These are phyloP conservation scores for Nerophis ophidion DNA, from an alignment of 2,113 vertebrate species.

Conservation along the genomic window DNA sequence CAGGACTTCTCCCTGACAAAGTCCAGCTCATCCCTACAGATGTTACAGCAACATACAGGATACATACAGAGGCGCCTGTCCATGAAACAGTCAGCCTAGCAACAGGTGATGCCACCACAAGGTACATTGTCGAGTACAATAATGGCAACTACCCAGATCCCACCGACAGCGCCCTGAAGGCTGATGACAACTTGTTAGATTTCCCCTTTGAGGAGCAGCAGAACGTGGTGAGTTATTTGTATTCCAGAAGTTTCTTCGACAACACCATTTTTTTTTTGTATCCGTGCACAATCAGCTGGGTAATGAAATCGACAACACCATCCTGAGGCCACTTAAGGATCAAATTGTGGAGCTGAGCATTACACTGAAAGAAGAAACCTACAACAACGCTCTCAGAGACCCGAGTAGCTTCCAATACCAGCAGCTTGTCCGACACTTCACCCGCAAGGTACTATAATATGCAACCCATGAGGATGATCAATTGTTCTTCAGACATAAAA, in stretches of 20 bases:
- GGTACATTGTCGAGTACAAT: slow-evolving; percentile 47
- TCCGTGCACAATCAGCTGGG: slow-evolving; percentile 67
- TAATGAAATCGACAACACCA: slow-evolving; percentile 79
- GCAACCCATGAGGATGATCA: not conserved
- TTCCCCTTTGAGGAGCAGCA: slow-evolving; percentile 37
- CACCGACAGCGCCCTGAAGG: not conserved
- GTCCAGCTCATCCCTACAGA: not conserved
- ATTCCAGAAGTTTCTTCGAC: not conserved
- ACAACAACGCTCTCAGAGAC: slow-evolving; percentile 75
- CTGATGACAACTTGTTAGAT: slow-evolving; percentile 23
- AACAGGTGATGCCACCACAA: slow-evolving; percentile 22
- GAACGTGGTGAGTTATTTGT: slow-evolving; percentile 47
- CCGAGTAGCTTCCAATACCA: slow-evolving; percentile 66
- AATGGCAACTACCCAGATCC: slow-evolving; percentile 53
- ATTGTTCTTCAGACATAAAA: not conserved
- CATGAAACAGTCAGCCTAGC: slow-evolving; percentile 6
- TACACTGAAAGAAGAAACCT: slow-evolving; percentile 75
- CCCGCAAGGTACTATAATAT: slow-evolving; percentile 73
- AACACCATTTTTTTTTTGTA: not conserved
- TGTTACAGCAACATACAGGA: not conserved
- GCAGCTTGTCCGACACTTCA: slow-evolving; percentile 73
- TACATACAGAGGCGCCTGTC: slow-evolving; percentile 8
- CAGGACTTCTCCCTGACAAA: not conserved
- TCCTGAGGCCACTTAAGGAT: slow-evolving; percentile 61
- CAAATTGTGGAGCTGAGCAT: slow-evolving; percentile 85